Base-by-base conservation (phyloP, 2,113 vertebrate genomes). In the Hipposideros armiger region DNA sequence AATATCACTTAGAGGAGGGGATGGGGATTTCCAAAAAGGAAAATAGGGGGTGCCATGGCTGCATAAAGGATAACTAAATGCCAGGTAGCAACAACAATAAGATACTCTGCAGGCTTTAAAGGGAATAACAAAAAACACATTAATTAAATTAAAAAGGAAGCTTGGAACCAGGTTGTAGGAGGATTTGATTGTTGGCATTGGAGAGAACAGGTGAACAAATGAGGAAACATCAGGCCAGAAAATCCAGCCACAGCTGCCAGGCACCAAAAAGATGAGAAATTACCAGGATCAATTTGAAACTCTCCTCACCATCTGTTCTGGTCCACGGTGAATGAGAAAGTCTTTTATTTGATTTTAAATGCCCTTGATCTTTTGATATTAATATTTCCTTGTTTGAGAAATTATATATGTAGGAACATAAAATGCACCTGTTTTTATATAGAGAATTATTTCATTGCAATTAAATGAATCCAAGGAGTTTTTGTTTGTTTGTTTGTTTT, bases 401-500 rank as follows among this genome's bases (percentile, higher is more conserved):
- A 86, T 58, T 80, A 81, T 4, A 5, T n/a, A 58, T 16, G 4
- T n/a, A 45, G n/a, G 22, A 81, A 50, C 14, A 50, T 17, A 92
- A 96, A 91, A 78, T 56, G 7, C 28, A 60, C 15, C 19, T 52
- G 8, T 69, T 69, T 95, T 95, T 30, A 90, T 52, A 42, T 0
- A 87, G 32, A 96, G 62, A 87, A 90, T 73, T 26, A 74, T 83
- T 96, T 86, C 47, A 72, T n/a, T 78, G n/a, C 19, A 86, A 24
- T 42, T 86, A 45, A 86, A 13, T n/a, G 50, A 58, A 83, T 36
- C 16, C 4, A 72, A 11, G 9, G 67, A n/a, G 22, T 0, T 28
- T 26, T 45, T 81, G 36, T 26, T n/a, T 81, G 36, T 36, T 36
- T 36, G 36, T 36, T 36, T 36, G 36, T 36, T 36, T 36, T 32